phyloP scores from a whole-genome alignment of 2,113 vertebrate genomes.

The Fulmarus glacialis region DNA sequence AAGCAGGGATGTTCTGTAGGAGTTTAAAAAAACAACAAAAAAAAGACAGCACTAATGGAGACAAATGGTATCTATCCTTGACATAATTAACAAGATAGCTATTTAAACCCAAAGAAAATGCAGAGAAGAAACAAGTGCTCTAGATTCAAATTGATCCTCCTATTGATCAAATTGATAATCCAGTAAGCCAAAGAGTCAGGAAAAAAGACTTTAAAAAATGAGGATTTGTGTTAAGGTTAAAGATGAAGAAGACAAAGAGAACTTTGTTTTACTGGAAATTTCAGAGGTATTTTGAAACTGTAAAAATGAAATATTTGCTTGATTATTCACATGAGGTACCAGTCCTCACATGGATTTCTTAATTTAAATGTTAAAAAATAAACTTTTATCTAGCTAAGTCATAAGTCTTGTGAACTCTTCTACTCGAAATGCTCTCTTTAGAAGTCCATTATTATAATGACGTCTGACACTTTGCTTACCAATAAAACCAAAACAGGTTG shows the following conservation, averaged over 20 bases:
- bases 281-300: background rate
- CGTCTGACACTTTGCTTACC: background rate
- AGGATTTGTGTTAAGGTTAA: background rate
- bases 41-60: background rate
- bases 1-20: background rate
- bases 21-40: background rate
- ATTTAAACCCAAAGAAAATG: background rate
- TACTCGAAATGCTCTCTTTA: background rate
- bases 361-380: background rate
- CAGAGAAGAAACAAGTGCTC: background rate
- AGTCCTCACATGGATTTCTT: background rate
- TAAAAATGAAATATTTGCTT: background rate
- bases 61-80: background rate
- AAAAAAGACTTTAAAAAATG: background rate
- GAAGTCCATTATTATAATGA: background rate
- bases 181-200: background rate
- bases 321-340: background rate
- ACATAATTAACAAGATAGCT: background rate
- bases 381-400: background rate
- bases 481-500: background rate
- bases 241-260: background rate
- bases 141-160: background rate
- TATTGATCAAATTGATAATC: background rate
- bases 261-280: background rate
- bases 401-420: background rate